A percentile compares a stretch with the other conserved stretches of the same genome.
phyloP scores from a whole-genome alignment of 2,888 invertebrate species.

The Sphinx pinastri region DNA sequence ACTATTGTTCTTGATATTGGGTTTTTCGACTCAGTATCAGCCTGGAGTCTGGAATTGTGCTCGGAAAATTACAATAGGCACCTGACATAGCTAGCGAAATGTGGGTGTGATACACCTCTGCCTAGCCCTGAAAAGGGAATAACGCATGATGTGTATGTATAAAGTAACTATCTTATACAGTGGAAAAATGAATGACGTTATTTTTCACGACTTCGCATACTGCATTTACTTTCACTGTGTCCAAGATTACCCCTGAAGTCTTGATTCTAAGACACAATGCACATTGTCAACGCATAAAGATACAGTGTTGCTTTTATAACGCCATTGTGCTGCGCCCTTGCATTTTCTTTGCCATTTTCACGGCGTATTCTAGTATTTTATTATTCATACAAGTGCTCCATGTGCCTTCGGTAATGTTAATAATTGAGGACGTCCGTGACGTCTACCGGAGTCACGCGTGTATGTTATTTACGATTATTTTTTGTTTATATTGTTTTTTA shows the following conservation, averaged over 20 bases:
- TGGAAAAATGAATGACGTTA: neutral
- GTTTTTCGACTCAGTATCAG: too few species aligned
- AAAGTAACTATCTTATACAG: too few species aligned
- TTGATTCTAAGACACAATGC: conserved; percentile 70
- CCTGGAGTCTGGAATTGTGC: too few species aligned
- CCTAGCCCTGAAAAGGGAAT: too few species aligned
- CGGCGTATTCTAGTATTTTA: conserved; percentile 74
- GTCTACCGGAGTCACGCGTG: conserved; percentile 51
- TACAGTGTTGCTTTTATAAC: conserved; percentile 79
- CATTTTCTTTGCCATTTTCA: conserved; percentile 74
- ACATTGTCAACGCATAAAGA: conserved; percentile 79
- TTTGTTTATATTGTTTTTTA: conserved; percentile 33
- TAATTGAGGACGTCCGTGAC: conserved; percentile 76
- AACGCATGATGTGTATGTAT: too few species aligned
- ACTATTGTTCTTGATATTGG: too few species aligned
- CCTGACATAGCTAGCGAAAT: too few species aligned
- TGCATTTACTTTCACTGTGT: conserved; percentile 8
- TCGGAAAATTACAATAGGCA: too few species aligned
- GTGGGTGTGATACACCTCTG: too few species aligned
- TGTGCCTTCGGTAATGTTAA: conserved; percentile 73
- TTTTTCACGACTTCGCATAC: neutral
- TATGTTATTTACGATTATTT: conserved; percentile 43
- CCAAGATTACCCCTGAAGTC: conserved; percentile 34
- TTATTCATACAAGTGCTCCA: conserved; percentile 79
- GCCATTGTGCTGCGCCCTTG: conserved; percentile 75